phyloP scores from a whole-genome alignment of 1,140 invertebrate species.

The silkworm (Bombyx mori) region DNA sequence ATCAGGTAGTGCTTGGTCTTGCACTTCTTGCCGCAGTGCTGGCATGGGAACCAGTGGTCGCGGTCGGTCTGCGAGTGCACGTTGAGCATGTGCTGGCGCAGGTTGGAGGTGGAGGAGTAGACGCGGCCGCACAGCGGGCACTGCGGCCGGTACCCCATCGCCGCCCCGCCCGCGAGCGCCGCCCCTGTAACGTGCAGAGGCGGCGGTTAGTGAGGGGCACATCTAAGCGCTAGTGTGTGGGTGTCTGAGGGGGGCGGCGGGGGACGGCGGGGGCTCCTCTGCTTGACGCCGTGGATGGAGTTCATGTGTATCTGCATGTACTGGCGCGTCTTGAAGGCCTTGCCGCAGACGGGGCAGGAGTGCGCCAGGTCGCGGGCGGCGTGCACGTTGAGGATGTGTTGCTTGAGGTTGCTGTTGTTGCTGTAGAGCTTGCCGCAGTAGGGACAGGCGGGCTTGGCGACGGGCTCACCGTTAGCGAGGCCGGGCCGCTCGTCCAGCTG shows the following conservation, averaged over 20 bases:
- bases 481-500: slow-evolving; percentile 7
- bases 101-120: slow-evolving; percentile 79
- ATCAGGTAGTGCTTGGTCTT: slow-evolving; percentile 84
- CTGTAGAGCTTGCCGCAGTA: slow-evolving; percentile 79
- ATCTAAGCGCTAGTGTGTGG: slow-evolving; percentile 53
- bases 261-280: slow-evolving; percentile 65
- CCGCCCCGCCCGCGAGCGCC: slow-evolving; percentile 66
- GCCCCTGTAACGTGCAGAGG: slow-evolving; percentile 71
- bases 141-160: slow-evolving; percentile 71
- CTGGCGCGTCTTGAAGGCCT: slow-evolving; percentile 80
- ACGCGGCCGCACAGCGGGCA: slow-evolving; percentile 79
- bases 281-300: slow-evolving; percentile 78
- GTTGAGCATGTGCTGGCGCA: slow-evolving; percentile 81
- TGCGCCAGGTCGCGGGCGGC: slow-evolving; percentile 77
- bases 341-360: slow-evolving; percentile 76
- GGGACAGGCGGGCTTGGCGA: slow-evolving; percentile 75
- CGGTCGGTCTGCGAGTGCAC: slow-evolving; percentile 79
- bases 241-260: slow-evolving; percentile 50
- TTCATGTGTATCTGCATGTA: slow-evolving; percentile 80
- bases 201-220: slow-evolving; percentile 51
- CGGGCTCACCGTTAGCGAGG: slow-evolving; percentile 36
- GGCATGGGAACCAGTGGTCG: slow-evolving; percentile 80
- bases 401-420: slow-evolving; percentile 78
- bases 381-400: slow-evolving; percentile 82
- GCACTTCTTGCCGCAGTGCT: slow-evolving; percentile 81